phyloP scores from a whole-genome alignment of 1,140 invertebrate genomes.

The Drusus annulatus region DNA sequence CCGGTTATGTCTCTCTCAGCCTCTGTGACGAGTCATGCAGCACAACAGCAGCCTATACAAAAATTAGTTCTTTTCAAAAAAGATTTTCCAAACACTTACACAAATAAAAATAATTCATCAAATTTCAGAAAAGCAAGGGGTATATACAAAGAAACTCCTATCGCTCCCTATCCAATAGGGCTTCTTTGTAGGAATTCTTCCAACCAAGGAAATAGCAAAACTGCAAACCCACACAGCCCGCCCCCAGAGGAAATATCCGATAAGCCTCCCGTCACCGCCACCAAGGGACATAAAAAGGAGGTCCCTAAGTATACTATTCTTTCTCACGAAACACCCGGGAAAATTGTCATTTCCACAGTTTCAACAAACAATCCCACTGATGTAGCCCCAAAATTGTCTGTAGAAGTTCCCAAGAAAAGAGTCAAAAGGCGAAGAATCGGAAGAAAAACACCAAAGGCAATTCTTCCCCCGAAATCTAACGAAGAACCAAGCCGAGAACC shows the following conservation, averaged over 20 bases:
- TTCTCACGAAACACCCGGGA: conserved; percentile 37
- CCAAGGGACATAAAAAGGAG: neutral
- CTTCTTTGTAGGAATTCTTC: conserved; percentile 46
- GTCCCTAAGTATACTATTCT: conserved; percentile 45
- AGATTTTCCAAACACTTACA: neutral
- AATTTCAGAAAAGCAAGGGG: neutral
- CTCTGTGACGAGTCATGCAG: neutral
- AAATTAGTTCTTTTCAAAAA: neutral
- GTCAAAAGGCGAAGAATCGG: neutral
- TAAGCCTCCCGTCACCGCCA: neutral
- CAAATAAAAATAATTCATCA: neutral
- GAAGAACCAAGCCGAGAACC: neutral
- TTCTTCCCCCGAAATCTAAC: neutral
- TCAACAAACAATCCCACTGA: neutral
- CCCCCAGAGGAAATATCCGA: neutral
- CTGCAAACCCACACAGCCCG: neutral
- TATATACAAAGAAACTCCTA: neutral
- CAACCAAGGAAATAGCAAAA: neutral
- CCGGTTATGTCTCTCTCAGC: neutral
- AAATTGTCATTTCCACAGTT: conserved; percentile 45
- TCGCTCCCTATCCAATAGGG: conserved; percentile 52
- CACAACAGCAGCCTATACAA: neutral
- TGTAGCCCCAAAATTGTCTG: neutral
- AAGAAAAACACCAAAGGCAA: neutral
- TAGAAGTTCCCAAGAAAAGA: neutral